Evolutionary conservation across 2,888 invertebrate species (phyloP), one percentile per base, ranked within the genome.

Genomic region (Leptura quadrifasciata): DNA sequence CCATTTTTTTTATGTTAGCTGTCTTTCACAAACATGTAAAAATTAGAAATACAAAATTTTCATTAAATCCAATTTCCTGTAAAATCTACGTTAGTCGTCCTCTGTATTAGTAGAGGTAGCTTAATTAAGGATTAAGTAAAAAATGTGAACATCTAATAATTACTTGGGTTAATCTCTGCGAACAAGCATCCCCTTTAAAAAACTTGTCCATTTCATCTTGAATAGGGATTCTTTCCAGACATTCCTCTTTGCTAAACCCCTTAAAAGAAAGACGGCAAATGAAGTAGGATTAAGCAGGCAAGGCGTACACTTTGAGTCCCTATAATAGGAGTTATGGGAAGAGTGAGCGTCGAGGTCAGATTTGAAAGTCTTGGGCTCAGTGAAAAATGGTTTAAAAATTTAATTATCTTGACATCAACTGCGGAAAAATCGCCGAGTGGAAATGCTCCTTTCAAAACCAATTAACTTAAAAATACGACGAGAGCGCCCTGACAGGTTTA

Each of bases 341-440:
- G 76, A 78, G 76, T 74, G 76, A 72, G 60, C 61, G 52, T 1
- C 47, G 71, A 61, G 71, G 71, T 58, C 47, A 27, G 39, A 60
- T 47, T 71, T 17, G 60, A 35, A 17, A 47, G 61, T 54, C 72
- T 47, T 52, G 58, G 74, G 72, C 74, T 57, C 72, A 73, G 83
- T 85, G 86, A 85, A 86, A 87, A 87, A 87, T 85, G 86, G 84
- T 87, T 87, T 86, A 87, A 87, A 87, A 87, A 87, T 87, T 87
- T 87, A 87, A 87, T 87, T 87, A 87, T 87, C 86, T 85, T 86
- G 87, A 87, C 87, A 86, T 87, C 85, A 84, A 87, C 86, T 86
- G 86, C 86, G 87, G 87, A 86, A 87, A 79, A 86, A 86, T 86
- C 86, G 86, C 85, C 84, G 86, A 86, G 87, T 86, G 87, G 86